These are phyloP conservation scores for Tursiops truncatus DNA, from an alignment of 2,113 vertebrate species.

Conservation along the genomic window DNA sequence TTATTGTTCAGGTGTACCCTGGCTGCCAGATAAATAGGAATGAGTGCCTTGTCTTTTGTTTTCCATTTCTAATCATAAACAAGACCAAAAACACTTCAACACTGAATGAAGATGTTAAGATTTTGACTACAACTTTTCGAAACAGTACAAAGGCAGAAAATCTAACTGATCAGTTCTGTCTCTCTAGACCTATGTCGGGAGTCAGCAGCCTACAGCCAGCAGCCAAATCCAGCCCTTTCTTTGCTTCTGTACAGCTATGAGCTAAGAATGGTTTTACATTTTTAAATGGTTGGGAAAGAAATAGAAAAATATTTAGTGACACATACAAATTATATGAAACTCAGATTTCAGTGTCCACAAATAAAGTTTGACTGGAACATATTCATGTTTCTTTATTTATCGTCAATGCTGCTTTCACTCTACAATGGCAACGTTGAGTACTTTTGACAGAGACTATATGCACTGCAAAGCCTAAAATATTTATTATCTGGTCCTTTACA, in stretches of 20 bases:
- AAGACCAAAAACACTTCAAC: background rate
- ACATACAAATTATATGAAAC: constrained; percentile 25
- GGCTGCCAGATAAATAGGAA: background rate
- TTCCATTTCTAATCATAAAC: constrained; percentile 27
- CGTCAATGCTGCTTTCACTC: background rate
- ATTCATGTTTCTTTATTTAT: background rate
- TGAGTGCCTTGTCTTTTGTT: background rate
- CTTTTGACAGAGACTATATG: background rate
- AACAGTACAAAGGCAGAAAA: background rate
- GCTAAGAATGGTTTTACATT: constrained; percentile 2
- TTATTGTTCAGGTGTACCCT: background rate
- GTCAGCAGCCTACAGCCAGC: background rate
- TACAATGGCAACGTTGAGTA: background rate
- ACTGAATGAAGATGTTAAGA: background rate
- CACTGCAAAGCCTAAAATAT: background rate
- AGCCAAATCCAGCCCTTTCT: background rate
- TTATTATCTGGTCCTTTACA: background rate
- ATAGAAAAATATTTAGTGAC: background rate
- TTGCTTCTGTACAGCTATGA: constrained; percentile 2
- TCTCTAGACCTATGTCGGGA: background rate
- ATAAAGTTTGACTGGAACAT: background rate
- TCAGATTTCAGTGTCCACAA: background rate
- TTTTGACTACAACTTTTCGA: background rate
- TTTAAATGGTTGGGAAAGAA: background rate
- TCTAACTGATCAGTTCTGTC: background rate